Evolutionary conservation across 1,140 invertebrate genomes (phyloP).

Genomic region (Macrobrachium nipponense): DNA sequence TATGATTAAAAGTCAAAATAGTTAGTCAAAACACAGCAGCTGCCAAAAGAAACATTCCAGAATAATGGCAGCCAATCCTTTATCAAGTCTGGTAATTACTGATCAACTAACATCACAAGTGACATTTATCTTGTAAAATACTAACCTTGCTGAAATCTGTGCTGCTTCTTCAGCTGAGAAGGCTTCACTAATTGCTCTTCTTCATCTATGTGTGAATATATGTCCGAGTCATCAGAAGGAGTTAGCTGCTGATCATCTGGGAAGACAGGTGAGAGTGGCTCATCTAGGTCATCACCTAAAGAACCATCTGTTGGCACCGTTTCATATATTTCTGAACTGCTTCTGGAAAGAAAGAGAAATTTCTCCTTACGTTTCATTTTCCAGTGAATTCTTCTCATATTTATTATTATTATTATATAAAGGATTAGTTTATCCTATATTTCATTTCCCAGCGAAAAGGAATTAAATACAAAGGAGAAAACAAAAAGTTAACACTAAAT

Average conservation of each 20-base stretch:
- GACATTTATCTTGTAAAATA: background rate
- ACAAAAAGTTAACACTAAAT: too few relatives aligned
- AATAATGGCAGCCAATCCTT: too few relatives aligned
- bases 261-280: conserved; percentile 69
- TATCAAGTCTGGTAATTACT: background rate
- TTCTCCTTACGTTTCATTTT: background rate
- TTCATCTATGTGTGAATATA: conserved; percentile 73
- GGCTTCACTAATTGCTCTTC: conserved; percentile 73
- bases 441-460: too few relatives aligned
- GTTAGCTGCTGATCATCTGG: conserved; percentile 70
- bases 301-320: conserved; percentile 76
- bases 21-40: background rate
- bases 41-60: background rate
- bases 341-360: conserved; percentile 32
- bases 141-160: conserved; percentile 66
- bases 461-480: too few relatives aligned
- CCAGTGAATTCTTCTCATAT: too few relatives aligned
- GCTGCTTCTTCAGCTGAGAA: conserved; percentile 70
- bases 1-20: too few relatives aligned
- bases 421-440: too few relatives aligned
- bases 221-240: conserved; percentile 79
- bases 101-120: background rate
- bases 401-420: too few relatives aligned
- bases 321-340: conserved; percentile 86
- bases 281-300: conserved; percentile 70